Evolutionary conservation across 2,797 vertebrate species (phyloP), one percentile per base, ranked within the genome.

Genomic region (Trachops cirrhosus): DNA sequence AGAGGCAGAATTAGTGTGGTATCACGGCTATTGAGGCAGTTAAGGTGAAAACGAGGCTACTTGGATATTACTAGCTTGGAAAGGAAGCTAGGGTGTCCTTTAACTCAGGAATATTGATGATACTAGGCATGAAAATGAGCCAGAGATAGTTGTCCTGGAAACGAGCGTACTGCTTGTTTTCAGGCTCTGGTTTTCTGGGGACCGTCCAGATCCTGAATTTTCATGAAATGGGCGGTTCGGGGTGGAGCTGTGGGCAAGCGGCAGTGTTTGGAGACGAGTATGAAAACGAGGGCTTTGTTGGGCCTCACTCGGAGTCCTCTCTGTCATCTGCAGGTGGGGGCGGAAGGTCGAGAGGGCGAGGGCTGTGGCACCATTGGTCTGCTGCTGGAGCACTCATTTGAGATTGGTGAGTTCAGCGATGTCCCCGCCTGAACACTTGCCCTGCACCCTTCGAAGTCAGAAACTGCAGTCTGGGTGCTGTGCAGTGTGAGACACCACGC

Each of bases 361-460:
- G 96, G 98, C n/a, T 98, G 98, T 18, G 99, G 99, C 0, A 97
- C 99, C 11, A 98, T 99, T 0, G 98, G 98, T 0, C 97, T 99
- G 37, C 98, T 99, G 22, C 97, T 99, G 52, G 99, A 99, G 87
- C 99, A 99, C 96, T 99, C 99, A 0, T 99, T 99, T 98, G 99
- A 99, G 98, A 97, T 99, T 2, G 99, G 99, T 99, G 84, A 99
- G 99, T 92, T 67, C 6, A 1, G 4, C 21, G 6, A 2, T 6
- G 5, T 54, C 7, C 24, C 32, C 1, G 1, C 15, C 32, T 41
- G 5, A 9, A 16, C 26, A 2, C 32, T 10, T 18, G 6, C 4
- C 9, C 2, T 24, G 41, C 32, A 48, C 70, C 46, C 5, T 1
- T 8, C 1, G 73, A 24, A 59, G 67, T 6, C 32, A 6, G 32